Percentiles rank a stretch among this genome's conserved stretches.
phyloP scores from a whole-genome alignment of 2,113 vertebrate genomes.

The Canis aureus region DNA sequence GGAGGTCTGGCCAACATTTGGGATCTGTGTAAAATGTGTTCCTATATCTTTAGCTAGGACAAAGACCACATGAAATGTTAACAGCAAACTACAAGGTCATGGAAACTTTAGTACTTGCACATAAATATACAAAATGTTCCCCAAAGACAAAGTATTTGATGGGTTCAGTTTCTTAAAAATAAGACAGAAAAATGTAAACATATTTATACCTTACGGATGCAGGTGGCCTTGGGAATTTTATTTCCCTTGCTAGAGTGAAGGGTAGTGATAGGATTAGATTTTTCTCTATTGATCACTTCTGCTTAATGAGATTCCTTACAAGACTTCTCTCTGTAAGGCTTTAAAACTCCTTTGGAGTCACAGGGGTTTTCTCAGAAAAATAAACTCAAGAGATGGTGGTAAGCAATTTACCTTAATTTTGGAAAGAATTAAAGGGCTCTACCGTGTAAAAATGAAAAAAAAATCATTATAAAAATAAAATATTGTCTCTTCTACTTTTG shows the following conservation, averaged over 20 bases:
- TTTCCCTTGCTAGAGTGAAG: background rate
- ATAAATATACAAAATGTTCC: conserved; percentile 75
- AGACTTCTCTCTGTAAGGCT: background rate
- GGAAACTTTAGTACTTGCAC: conserved; percentile 47
- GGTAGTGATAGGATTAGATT: background rate
- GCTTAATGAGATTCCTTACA: background rate
- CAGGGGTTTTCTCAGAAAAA: background rate
- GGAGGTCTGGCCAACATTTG: conserved; percentile 69
- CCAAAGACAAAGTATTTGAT: conserved; percentile 54
- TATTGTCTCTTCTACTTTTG: conserved; percentile 48
- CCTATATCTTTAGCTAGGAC: conserved; percentile 71
- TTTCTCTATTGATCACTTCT: conserved; percentile 50
- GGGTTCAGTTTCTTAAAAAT: conserved; percentile 54
- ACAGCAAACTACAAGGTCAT: conserved; percentile 75
- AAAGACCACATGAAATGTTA: conserved; percentile 72
- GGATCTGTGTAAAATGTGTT: conserved; percentile 64
- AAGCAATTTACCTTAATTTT: conserved; percentile 5
- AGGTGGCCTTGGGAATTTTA: background rate
- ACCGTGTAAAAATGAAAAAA: conserved; percentile 21
- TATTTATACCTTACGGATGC: background rate
- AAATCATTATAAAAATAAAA: conserved; percentile 31
- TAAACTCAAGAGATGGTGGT: background rate
- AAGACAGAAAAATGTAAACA: conserved; percentile 48
- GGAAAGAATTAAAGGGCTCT: conserved; percentile 34
- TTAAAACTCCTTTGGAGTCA: background rate